Evolutionary conservation across 2,888 invertebrate genomes (phyloP), one percentile per base, ranked within the genome.

Genomic region (Gerris lacustris): DNA sequence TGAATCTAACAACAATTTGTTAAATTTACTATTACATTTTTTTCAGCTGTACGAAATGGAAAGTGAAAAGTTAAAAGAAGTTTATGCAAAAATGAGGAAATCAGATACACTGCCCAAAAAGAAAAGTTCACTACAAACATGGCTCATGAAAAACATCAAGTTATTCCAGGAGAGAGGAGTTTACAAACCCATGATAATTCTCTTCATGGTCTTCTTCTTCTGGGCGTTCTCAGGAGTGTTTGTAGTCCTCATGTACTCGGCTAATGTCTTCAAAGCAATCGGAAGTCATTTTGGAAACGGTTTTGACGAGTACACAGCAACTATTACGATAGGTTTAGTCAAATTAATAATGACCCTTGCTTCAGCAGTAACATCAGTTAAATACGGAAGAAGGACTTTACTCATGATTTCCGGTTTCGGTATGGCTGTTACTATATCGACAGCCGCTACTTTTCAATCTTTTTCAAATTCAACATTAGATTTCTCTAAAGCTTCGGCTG

Each of bases 161-260:
- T 74, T 76, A 62, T 68, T 80, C 4, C 68, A 73, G 17, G 75
- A 79, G 31, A 81, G 83, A 1, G 77, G 76, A 15, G 81, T 83
- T 1, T 83, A 83, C 76, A 84, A 84, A 74, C 86, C 86, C 0
- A 76, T 83, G 1, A 66, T 81, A 1, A 80, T 86, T 43, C 78
- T 86, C 0, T 72, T 82, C 0, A 63, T 80, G 4, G 73, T 85
- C 44, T 83, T 86, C 74, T 63, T 84, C 6, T 79, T 85, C 45
- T 86, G 86, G 78, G 86, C 86, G 78, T 75, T 84, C 0, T 83
- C 85, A 2, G 85, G 85, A 6, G 81, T 82, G 1, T 86, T 86
- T 76, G 83, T 84, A 0, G 81, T 86, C 1, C 83, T 86, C 70
- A 85, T 86, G 77, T 86, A 86, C 75, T 84, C 85, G 0, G 81